Evolutionary conservation across 2,888 invertebrate species (phyloP).

Genomic region (Xylophagus ater): DNA sequence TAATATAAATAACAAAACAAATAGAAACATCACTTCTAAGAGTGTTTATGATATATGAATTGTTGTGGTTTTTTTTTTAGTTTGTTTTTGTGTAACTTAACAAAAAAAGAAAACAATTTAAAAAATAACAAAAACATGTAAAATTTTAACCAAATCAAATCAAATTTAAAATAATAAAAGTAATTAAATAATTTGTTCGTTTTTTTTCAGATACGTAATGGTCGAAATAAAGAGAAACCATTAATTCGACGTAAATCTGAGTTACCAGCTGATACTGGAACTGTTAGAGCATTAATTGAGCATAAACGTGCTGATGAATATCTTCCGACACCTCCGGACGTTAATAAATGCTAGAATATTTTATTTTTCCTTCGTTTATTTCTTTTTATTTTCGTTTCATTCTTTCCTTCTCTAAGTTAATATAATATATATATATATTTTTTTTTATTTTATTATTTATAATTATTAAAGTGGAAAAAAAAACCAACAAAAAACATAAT

Average conservation of each 20-base stretch:
- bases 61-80: slow-evolving; percentile 17
- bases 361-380: slow-evolving; percentile 6
- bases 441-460: slow-evolving; percentile 8
- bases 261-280: slow-evolving; percentile 85
- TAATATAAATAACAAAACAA: too few species aligned
- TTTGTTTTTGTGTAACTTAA: neutral
- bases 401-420: too few species aligned
- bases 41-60: too few species aligned
- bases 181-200: slow-evolving; percentile 12
- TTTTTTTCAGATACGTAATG: slow-evolving; percentile 53
- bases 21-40: too few species aligned
- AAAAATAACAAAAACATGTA: too few species aligned
- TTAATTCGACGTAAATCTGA: slow-evolving; percentile 90
- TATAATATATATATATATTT: slow-evolving; percentile 11
- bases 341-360: slow-evolving; percentile 65
- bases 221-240: slow-evolving; percentile 70
- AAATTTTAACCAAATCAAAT: too few species aligned
- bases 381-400: too few species aligned
- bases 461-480: slow-evolving; percentile 4
- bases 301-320: slow-evolving; percentile 89
- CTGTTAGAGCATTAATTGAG: slow-evolving; percentile 80
- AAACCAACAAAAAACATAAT: neutral
- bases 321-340: slow-evolving; percentile 74
- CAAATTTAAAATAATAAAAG: too few species aligned
- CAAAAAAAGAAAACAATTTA: too few species aligned